Percentiles rank a stretch among this genome's conserved stretches.
Conservation (phyloP, 1,140 invertebrate genomes). For the Himalopsyche phryganea region DNA sequence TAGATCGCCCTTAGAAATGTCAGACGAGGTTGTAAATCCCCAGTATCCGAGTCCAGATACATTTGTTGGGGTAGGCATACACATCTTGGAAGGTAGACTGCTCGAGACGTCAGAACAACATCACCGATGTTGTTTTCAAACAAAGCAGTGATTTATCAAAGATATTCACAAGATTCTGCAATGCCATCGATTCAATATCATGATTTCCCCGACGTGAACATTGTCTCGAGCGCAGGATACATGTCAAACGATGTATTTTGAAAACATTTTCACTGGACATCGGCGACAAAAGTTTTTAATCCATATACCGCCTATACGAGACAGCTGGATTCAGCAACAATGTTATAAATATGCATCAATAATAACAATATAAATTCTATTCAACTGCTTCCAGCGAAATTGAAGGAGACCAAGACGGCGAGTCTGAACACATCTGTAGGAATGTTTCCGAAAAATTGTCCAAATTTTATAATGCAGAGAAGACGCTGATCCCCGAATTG, state of each 20-base stretch:
- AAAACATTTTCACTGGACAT: conserved; percentile 10
- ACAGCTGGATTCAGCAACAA: conserved; percentile 16
- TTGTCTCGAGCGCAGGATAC: not conserved
- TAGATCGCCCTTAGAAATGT: conserved; percentile 50
- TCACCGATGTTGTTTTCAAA: conserved; percentile 2
- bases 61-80: conserved; percentile 53
- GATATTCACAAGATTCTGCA: not conserved
- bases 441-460: conserved; percentile 12
- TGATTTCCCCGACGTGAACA: not conserved
- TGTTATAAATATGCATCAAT: conserved; percentile 16
- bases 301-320: conserved; percentile 18
- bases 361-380: not conserved
- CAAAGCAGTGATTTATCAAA: no score
- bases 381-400: not conserved
- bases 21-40: conserved; percentile 50
- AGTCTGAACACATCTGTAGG: conserved; percentile 13
- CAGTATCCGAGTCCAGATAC: conserved; percentile 52
- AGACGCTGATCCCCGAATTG: conserved; percentile 22
- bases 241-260: not conserved
- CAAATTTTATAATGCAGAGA: conserved; percentile 13
- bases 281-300: not conserved
- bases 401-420: not conserved
- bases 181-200: not conserved
- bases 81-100: conserved; percentile 42
- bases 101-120: conserved; percentile 23